Base-by-base conservation (phyloP, 2,113 vertebrate species). In the Deroptyus accipitrinus region DNA sequence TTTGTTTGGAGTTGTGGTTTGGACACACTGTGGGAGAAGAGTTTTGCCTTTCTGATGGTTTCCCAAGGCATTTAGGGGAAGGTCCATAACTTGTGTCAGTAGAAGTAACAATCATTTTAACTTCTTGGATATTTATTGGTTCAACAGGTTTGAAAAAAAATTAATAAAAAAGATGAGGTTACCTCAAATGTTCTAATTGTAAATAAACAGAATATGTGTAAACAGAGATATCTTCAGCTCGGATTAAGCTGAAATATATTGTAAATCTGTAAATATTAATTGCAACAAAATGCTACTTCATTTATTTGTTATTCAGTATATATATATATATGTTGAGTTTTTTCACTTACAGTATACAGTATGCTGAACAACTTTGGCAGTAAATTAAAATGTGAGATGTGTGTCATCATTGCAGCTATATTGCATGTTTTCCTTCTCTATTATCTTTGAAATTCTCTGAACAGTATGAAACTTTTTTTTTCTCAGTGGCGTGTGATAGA, bases 81-180 rank as follows among this genome's bases (percentile, higher is more conserved):
- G 30, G 30, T 66, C 20, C 3, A 6, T 54, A 30, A 35, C 19
- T 14, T n/a, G 11, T 12, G 19, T 9, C 49, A 48, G 11, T 51
- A 49, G 44, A 62, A 51, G 16, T 39, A 12, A 67, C 89, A 91
- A 2, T 1, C 9, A 61, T 61, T 62, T 78, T 48, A 1, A 23
- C 5, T 66, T 73, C 2, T 52, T 83, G 27, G 24, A 33, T 24
- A 12, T 13, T 82, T 7, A 19, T 22, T 75, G 24, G 14, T 74
- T 68, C 52, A 92, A 51, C 4, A 49, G 33, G 3, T 24, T 76
- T 12, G 4, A 25, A 39, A 62, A 49, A 30, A 17, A 19, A 52
- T 6, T 8, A 10, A 37, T 20, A n/a, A 35, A 4, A 20, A 27
- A 20, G 14, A 8, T 1, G 1, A 46, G 1, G 3, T 5, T 44